Evolutionary conservation across 2,113 vertebrate species (phyloP).

Genomic region (Ctenodactylus gundi): DNA sequence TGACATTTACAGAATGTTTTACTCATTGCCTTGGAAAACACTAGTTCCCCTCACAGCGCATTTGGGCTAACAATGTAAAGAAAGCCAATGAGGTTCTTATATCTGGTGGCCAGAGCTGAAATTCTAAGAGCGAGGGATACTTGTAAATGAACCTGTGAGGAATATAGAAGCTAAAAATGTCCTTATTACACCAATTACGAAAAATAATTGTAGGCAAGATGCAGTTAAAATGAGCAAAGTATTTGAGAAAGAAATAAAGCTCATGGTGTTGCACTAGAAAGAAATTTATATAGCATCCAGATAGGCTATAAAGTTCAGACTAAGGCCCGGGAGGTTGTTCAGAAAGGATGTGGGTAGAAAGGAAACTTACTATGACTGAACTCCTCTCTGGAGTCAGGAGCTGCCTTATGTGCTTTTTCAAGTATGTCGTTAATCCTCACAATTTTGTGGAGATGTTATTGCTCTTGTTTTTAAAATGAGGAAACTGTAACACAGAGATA

Average conservation of each 20-base stretch:
- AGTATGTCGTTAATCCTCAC: neutral
- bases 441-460: neutral
- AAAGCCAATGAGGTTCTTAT: slow-evolving; percentile 39
- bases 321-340: neutral
- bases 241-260: slow-evolving; percentile 16
- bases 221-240: neutral
- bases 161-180: slow-evolving; percentile 15
- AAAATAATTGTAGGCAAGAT: slow-evolving; percentile 36
- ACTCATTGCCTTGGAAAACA: neutral
- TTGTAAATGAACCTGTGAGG: slow-evolving; percentile 32
- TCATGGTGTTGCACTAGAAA: neutral
- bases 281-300: neutral
- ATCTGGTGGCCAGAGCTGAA: neutral
- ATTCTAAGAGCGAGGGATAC: neutral
- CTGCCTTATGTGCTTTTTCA: neutral
- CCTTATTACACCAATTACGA: slow-evolving; percentile 33
- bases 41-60: neutral
- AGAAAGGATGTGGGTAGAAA: neutral
- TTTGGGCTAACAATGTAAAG: slow-evolving; percentile 39
- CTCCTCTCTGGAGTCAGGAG: neutral
- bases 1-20: slow-evolving; percentile 19
- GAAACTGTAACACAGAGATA: neutral
- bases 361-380: neutral
- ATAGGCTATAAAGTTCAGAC: neutral
- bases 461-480: slow-evolving; percentile 21